These are phyloP conservation scores for Clarias pachynema DNA, from an alignment of 2,797 vertebrate species.

Conservation along the genomic window DNA sequence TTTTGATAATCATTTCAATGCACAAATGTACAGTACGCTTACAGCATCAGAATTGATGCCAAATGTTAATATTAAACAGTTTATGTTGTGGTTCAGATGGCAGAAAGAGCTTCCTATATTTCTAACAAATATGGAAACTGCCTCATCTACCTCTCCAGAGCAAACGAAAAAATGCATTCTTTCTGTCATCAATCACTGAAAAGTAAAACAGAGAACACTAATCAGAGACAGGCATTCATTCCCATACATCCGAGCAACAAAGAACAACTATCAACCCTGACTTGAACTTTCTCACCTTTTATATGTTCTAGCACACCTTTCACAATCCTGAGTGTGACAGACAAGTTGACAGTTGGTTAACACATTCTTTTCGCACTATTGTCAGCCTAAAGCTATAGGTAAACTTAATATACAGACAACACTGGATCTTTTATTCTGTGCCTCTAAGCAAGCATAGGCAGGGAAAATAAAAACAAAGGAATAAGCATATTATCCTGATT, in stretches of 20 bases:
- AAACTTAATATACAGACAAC: not conserved
- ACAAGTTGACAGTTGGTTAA: slow-evolving; percentile 9
- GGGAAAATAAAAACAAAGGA: not conserved
- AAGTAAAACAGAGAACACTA: slow-evolving; percentile 32
- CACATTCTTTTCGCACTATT: slow-evolving; percentile 10
- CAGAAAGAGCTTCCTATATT: not conserved
- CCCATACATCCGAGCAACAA: slow-evolving; percentile 19
- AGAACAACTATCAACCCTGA: slow-evolving; percentile 10
- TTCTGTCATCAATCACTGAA: slow-evolving; percentile 35
- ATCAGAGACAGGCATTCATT: slow-evolving; percentile 14
- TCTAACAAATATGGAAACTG: slow-evolving; percentile 4
- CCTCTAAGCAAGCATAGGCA: not conserved
- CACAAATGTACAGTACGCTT: not conserved
- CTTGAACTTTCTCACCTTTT: slow-evolving; percentile 14
- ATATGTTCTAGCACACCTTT: slow-evolving; percentile 8
- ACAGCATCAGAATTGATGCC: not conserved
- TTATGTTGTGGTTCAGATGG: not conserved
- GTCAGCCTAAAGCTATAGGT: not conserved
- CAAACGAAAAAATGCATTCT: slow-evolving; percentile 1
- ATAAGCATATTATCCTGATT: not conserved
- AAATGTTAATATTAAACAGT: not conserved
- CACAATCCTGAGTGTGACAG: slow-evolving; percentile 24
- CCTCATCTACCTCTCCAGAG: not conserved
- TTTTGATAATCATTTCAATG: not conserved
- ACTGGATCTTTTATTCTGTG: not conserved